These are phyloP conservation scores for Teleogryllus occipitalis DNA, from an alignment of 1,140 invertebrate genomes.

Conservation along the genomic window DNA sequence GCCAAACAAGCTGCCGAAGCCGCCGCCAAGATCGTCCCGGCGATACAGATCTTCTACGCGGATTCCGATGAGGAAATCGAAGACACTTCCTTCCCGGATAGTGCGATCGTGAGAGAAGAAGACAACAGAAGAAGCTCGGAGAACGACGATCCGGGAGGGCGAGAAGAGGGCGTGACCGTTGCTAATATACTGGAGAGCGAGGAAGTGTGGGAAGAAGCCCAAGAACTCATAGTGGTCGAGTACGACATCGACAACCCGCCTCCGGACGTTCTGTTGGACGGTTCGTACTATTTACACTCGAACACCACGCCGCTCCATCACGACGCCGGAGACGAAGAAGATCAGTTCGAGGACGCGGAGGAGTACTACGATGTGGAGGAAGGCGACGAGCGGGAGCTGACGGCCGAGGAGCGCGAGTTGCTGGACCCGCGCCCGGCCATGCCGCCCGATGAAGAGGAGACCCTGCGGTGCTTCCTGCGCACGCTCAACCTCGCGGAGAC, in stretches of 20 bases:
- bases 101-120: too few relatives aligned
- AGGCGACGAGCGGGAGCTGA: not conserved
- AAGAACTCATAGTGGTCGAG: not conserved
- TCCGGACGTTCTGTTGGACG: not conserved
- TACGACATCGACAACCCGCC: not conserved
- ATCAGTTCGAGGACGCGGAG: not conserved
- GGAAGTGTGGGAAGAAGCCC: not conserved
- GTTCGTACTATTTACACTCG: not conserved
- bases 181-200: not conserved
- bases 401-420: conserved; percentile 7
- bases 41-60: not conserved
- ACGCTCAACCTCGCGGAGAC: conserved; percentile 42
- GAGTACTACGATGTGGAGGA: not conserved
- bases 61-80: not conserved
- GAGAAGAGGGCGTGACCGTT: not conserved
- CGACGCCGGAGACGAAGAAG: not conserved
- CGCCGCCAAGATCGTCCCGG: not conserved
- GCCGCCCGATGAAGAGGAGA: conserved; percentile 39
- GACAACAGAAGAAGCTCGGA: not conserved
- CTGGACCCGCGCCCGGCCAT: conserved; percentile 30
- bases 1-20: too few relatives aligned
- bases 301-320: not conserved
- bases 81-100: not conserved
- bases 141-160: not conserved
- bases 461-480: conserved; percentile 46